Conservation (phyloP, 2,797 vertebrate genomes). For the Gymnodraco acuticeps region DNA sequence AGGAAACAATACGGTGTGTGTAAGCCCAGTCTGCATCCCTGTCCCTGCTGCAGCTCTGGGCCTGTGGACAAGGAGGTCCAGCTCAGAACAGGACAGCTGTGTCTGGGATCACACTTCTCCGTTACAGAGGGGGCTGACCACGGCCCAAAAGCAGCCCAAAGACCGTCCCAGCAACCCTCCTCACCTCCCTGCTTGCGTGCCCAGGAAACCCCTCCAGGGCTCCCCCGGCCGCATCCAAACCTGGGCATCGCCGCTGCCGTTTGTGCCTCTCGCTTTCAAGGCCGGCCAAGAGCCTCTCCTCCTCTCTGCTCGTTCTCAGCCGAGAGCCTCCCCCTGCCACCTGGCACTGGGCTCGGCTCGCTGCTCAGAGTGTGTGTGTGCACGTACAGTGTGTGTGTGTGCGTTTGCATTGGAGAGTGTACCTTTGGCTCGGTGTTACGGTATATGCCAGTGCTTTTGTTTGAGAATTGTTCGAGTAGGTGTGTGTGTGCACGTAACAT, state of each 20-base stretch:
- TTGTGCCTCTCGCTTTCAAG: constrained; percentile 83
- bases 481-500: constrained; percentile 53
- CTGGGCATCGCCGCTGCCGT: constrained; percentile 71
- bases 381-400: constrained; percentile 15
- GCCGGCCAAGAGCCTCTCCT: constrained; percentile 80
- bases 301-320: constrained; percentile 70
- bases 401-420: constrained; percentile 55
- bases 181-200: constrained; percentile 58
- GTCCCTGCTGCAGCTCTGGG: constrained; percentile 47
- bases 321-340: constrained; percentile 77
- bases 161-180: constrained; percentile 46
- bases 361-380: constrained; percentile 44
- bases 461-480: constrained; percentile 71
- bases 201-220: constrained; percentile 80
- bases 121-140: constrained; percentile 76
- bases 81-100: constrained; percentile 71
- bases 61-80: constrained; percentile 65
- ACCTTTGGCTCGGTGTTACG: constrained; percentile 72
- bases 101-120: constrained; percentile 75
- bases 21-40: constrained; percentile 62
- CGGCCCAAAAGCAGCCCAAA: constrained; percentile 42
- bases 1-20: constrained; percentile 64
- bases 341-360: constrained; percentile 76
- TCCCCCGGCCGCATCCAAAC: constrained; percentile 72
- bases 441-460: constrained; percentile 76